These are phyloP conservation scores for Cuniculus paca DNA, from an alignment of 2,797 vertebrate species.

Conservation along the genomic window DNA sequence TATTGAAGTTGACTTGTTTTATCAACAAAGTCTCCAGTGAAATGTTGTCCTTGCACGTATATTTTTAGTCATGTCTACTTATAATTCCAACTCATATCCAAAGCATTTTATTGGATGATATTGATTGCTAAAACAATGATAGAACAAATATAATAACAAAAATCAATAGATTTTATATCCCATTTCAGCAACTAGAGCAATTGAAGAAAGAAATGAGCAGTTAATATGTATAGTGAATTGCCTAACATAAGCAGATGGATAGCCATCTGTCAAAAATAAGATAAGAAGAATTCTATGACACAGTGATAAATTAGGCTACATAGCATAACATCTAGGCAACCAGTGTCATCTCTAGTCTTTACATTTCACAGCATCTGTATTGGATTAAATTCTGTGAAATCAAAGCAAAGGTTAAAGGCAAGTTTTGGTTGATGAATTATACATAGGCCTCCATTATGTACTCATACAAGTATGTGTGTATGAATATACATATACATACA, in stretches of 20 bases:
- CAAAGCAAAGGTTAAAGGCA: background rate
- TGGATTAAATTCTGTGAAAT: background rate
- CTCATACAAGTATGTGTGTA: background rate
- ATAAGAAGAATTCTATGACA: background rate
- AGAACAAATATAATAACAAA: conserved; percentile 43
- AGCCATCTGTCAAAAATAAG: conserved; percentile 49
- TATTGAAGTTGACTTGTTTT: background rate
- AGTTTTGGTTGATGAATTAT: background rate
- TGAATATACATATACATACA: background rate
- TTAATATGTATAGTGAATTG: background rate
- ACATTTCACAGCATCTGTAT: background rate
- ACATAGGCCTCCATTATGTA: background rate
- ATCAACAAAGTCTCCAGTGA: background rate
- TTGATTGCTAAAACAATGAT: background rate
- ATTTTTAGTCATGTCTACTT: background rate
- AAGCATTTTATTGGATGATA: conserved; percentile 15
- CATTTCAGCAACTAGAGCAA: conserved; percentile 15
- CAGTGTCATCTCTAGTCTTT: background rate
- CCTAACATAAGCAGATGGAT: conserved; percentile 21
- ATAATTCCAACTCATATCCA: background rate
- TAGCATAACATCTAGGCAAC: background rate
- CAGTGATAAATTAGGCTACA: background rate
- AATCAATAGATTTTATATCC: background rate
- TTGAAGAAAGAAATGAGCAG: conserved; percentile 21
- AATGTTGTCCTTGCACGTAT: background rate